Percentiles rank a stretch among this genome's conserved stretches.
Conservation (phyloP, 2,113 vertebrate genomes). For the Hydrochoerus hydrochaeris region DNA sequence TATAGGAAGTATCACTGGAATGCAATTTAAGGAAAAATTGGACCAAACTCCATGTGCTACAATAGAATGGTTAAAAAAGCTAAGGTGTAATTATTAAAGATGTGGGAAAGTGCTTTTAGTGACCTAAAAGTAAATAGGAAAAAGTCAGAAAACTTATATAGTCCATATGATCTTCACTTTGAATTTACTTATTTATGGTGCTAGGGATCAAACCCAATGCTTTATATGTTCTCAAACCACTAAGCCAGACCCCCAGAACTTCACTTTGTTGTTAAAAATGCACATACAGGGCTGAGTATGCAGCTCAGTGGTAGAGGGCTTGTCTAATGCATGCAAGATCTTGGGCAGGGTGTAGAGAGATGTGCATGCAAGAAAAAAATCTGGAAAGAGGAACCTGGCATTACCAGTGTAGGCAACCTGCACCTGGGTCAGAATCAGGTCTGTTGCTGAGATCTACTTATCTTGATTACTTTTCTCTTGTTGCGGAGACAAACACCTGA, state of each 20-base stretch:
- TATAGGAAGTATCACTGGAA: constrained; percentile 19
- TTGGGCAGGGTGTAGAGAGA: background rate
- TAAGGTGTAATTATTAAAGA: background rate
- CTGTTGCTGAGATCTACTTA: background rate
- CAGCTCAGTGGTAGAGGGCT: background rate
- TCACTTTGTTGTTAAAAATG: background rate
- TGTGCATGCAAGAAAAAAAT: background rate
- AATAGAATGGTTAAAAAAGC: background rate
- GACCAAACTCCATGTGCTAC: background rate
- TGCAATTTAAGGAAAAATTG: constrained; percentile 4
- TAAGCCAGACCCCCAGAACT: background rate
- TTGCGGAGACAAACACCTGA: no score
- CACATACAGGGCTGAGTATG: background rate
- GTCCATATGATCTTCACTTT: background rate
- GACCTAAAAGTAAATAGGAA: background rate
- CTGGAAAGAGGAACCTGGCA: background rate
- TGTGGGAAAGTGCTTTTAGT: background rate
- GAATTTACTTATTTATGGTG: background rate
- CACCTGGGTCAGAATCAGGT: background rate
- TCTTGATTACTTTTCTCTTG: no score
- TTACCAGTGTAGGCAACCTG: background rate
- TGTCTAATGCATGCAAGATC: background rate
- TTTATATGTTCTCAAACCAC: background rate
- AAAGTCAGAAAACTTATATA: background rate
- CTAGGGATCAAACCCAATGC: background rate